phyloP scores from a whole-genome alignment of 2,113 vertebrate species.

The Lamprologus callipterus region DNA sequence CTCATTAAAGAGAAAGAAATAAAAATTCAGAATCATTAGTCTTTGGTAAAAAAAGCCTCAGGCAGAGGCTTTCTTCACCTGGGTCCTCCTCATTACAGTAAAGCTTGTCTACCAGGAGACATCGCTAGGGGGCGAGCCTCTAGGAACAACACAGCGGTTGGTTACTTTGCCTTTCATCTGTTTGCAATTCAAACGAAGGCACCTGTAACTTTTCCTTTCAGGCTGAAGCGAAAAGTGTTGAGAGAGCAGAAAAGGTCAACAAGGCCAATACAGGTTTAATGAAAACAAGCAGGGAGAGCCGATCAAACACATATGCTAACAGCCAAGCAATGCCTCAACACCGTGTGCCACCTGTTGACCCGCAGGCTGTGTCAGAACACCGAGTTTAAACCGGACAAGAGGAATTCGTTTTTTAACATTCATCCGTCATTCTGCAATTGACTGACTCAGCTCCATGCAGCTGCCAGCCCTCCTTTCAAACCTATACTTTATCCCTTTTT shows the following conservation, averaged over 20 bases:
- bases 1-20: not conserved
- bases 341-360: not conserved
- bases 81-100: not conserved
- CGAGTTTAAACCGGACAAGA: not conserved
- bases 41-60: not conserved
- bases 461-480: not conserved
- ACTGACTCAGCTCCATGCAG: not conserved
- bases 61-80: not conserved
- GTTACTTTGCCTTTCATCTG: not conserved
- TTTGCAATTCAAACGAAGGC: not conserved
- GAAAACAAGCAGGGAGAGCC: not conserved
- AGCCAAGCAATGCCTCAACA: not conserved
- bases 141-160: not conserved
- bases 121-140: constrained; percentile 7
- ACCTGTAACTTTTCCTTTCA: not conserved
- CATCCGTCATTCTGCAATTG: not conserved
- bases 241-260: not conserved
- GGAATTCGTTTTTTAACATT: not conserved
- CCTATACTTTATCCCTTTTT: not conserved
- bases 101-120: not conserved
- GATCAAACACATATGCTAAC: not conserved
- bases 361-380: not conserved
- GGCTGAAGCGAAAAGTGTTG: not conserved
- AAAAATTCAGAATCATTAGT: not conserved
- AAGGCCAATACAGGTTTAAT: not conserved